These are phyloP conservation scores for Teleiodes luculella DNA, from an alignment of 2,888 invertebrate species.

Conservation along the genomic window DNA sequence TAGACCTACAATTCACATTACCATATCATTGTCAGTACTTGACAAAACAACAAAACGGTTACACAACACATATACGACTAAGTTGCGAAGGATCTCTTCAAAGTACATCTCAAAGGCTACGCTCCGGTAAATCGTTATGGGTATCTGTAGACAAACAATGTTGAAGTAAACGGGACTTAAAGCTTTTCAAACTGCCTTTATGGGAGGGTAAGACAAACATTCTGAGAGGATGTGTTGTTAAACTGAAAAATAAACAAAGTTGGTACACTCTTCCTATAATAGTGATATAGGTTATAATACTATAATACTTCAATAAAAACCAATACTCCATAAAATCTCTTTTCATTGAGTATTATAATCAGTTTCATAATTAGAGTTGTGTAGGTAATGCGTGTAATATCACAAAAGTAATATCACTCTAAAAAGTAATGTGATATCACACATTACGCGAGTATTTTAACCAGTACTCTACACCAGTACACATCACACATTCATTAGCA, in stretches of 20 bases:
- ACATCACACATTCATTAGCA: no score
- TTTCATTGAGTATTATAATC: no score
- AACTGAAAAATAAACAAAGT: neutral
- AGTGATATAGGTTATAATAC: no score
- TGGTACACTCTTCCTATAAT: no score
- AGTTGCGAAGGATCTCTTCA: neutral
- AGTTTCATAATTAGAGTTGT: no score
- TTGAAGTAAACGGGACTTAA: slow-evolving; percentile 5
- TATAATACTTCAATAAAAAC: no score
- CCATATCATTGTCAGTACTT: slow-evolving; percentile 37
- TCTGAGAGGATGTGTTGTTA: neutral
- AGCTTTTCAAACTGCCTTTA: neutral
- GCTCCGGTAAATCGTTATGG: slow-evolving; percentile 7
- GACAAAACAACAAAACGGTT: slow-evolving; percentile 8
- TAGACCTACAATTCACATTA: slow-evolving; percentile 40
- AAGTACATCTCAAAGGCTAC: neutral
- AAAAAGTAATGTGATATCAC: no score
- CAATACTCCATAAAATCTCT: no score
- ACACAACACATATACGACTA: neutral
- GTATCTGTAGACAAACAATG: slow-evolving; percentile 5
- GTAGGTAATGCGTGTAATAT: no score
- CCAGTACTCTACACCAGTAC: no score
- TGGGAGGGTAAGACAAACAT: neutral
- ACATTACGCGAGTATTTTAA: no score
- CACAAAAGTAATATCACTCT: no score